Conservation (phyloP, 2,888 invertebrate genomes). For the Stenodema calcarata region DNA sequence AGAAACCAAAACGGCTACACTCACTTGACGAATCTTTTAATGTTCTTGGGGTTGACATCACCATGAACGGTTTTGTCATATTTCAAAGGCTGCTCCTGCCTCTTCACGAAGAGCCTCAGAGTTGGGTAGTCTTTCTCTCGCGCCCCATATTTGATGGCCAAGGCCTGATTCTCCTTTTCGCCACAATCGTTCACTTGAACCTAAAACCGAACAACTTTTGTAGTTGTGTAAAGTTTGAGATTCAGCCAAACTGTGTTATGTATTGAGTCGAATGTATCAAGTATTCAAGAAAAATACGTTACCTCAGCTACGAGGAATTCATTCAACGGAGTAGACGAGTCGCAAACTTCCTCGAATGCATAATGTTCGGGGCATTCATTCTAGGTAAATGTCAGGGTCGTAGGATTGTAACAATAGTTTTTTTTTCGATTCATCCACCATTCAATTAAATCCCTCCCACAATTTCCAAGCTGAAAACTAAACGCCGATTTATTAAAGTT, state of each 20-base stretch:
- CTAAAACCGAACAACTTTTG: not conserved
- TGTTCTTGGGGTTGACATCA: conserved; percentile 64
- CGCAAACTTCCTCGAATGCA: conserved; percentile 80
- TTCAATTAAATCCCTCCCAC: too few relatives aligned
- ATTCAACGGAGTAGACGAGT: conserved; percentile 62
- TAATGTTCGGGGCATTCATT: conserved; percentile 95
- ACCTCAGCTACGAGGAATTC: conserved; percentile 53
- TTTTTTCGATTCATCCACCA: too few relatives aligned
- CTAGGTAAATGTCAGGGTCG: too few relatives aligned
- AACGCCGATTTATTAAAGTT: too few relatives aligned
- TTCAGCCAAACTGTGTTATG: too few relatives aligned
- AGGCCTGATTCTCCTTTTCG: conserved; percentile 84
- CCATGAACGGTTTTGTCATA: conserved; percentile 63
- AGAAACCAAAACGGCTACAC: not conserved
- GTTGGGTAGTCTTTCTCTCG: conserved; percentile 83
- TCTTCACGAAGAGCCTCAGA: conserved; percentile 76
- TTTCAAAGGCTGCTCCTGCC: conserved; percentile 69
- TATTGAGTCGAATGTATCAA: too few relatives aligned
- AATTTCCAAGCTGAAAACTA: too few relatives aligned
- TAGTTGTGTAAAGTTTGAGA: not conserved
- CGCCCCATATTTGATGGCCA: conserved; percentile 79
- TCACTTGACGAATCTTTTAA: conserved; percentile 64
- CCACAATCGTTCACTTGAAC: conserved; percentile 87
- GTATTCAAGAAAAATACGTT: not conserved
- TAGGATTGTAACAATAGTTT: conserved; percentile 91